Percentiles rank a stretch among this genome's conserved stretches.
Evolutionary conservation across 2,113 vertebrate genomes (phyloP).

Genomic region (Burhinus bistriatus): DNA sequence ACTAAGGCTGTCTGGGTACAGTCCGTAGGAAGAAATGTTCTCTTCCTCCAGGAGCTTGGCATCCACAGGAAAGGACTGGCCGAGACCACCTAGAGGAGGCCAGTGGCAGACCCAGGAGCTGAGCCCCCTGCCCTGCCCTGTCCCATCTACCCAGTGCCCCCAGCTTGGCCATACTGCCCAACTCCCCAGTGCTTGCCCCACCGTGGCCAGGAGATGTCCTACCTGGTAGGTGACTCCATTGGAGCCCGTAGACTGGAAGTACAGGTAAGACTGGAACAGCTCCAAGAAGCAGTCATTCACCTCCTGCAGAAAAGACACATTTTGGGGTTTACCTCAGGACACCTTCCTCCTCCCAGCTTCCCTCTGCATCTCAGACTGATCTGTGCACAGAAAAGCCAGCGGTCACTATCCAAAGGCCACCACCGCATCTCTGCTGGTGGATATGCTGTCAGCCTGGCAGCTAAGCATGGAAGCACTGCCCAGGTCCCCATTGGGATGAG

Average conservation of each 20-base stretch:
- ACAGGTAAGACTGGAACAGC: conserved; percentile 91
- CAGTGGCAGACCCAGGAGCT: not conserved
- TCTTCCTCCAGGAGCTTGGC: not conserved
- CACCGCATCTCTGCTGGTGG: not conserved
- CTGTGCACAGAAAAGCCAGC: not conserved
- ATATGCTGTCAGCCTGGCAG: not conserved
- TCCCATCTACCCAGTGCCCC: not conserved
- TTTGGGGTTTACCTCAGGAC: not conserved
- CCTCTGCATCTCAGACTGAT: not conserved
- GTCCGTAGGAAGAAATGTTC: not conserved
- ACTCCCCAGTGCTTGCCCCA: not conserved
- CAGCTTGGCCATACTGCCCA: not conserved
- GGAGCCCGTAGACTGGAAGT: conserved; percentile 88
- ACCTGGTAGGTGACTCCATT: conserved; percentile 90
- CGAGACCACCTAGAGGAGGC: not conserved
- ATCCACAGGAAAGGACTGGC: accelerated
- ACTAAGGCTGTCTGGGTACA: not conserved
- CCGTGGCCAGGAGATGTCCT: not conserved
- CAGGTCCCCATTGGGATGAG: not conserved
- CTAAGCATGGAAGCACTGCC: accelerated
- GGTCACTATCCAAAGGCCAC: not conserved
- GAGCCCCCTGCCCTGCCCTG: not conserved
- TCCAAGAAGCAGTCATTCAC: conserved; percentile 91
- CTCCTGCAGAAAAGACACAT: conserved; percentile 73
- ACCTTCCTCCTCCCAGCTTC: not conserved